phyloP scores from a whole-genome alignment of 2,888 invertebrate genomes.

The Dasysyrphus albostriatus region DNA sequence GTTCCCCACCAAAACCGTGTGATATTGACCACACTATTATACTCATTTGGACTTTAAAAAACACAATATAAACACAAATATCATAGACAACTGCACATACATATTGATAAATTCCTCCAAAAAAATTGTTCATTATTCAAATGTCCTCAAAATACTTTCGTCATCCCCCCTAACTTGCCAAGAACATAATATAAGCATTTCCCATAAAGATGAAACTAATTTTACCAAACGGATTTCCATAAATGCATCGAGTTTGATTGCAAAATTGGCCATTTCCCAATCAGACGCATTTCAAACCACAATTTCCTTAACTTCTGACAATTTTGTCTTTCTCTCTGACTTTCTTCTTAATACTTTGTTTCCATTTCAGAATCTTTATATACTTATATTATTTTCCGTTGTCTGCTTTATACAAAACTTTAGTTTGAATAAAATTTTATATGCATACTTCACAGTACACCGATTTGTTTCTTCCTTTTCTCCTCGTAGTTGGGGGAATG shows the following conservation, averaged over 20 bases:
- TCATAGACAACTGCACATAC: neutral
- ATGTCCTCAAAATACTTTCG: slow-evolving; percentile 41
- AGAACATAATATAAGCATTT: neutral
- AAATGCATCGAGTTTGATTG: slow-evolving; percentile 73
- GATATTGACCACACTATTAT: too few species aligned
- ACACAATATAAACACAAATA: too few species aligned
- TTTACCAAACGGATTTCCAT: slow-evolving; percentile 73
- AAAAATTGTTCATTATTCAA: slow-evolving; percentile 29
- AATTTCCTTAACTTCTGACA: slow-evolving; percentile 65
- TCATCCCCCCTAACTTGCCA: neutral
- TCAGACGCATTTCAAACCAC: slow-evolving; percentile 70
- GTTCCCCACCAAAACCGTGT: too few species aligned
- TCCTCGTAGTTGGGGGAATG: neutral
- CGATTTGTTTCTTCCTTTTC: slow-evolving; percentile 35
- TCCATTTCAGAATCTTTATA: neutral
- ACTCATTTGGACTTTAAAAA: too few species aligned
- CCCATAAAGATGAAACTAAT: slow-evolving; percentile 62
- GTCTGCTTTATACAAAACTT: slow-evolving; percentile 47
- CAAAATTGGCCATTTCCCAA: slow-evolving; percentile 75
- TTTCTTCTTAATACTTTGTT: slow-evolving; percentile 22
- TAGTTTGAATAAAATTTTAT: slow-evolving; percentile 68
- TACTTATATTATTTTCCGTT: slow-evolving; percentile 15
- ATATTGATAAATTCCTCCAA: neutral
- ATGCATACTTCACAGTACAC: slow-evolving; percentile 55
- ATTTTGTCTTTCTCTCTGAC: slow-evolving; percentile 9